A percentile compares a stretch with the other conserved stretches of the same genome.
Conservation (phyloP, 2,113 vertebrate genomes). For the Hypanus sabinus region DNA sequence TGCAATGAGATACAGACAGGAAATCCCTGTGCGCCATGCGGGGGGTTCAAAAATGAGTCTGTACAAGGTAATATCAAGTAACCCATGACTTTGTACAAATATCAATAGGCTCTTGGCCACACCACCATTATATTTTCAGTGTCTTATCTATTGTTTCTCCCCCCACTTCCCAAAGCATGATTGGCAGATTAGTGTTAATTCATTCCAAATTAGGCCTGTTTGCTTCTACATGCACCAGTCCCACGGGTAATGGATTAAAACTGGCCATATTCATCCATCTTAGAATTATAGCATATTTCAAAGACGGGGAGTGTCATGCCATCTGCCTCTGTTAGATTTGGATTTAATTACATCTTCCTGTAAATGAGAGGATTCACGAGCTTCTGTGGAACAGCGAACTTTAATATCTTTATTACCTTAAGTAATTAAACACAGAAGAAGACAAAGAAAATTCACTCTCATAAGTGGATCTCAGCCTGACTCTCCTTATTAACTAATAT, state of each 20-base stretch:
- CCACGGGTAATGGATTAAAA: not conserved
- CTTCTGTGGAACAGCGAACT: not conserved
- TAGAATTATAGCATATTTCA: not conserved
- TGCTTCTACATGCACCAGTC: not conserved
- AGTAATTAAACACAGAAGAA: not conserved
- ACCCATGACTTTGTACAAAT: not conserved
- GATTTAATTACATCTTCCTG: not conserved
- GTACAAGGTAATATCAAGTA: not conserved
- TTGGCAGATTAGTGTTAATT: not conserved
- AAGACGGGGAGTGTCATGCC: not conserved
- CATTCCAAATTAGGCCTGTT: not conserved
- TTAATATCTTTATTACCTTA: not conserved
- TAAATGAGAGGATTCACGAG: not conserved
- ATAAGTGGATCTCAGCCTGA: not conserved
- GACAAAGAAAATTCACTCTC: not conserved
- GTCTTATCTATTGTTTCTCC: not conserved
- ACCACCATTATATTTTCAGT: not conserved
- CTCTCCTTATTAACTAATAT: not conserved
- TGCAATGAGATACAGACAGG: not conserved
- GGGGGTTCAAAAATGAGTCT: not conserved
- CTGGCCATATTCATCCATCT: not conserved
- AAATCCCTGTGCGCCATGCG: not conserved
- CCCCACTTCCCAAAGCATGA: not conserved
- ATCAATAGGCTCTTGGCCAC: not conserved
- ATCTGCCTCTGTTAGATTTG: not conserved